These are phyloP conservation scores for Podarcis raffonei DNA, from an alignment of 2,113 vertebrate species.

Conservation along the genomic window DNA sequence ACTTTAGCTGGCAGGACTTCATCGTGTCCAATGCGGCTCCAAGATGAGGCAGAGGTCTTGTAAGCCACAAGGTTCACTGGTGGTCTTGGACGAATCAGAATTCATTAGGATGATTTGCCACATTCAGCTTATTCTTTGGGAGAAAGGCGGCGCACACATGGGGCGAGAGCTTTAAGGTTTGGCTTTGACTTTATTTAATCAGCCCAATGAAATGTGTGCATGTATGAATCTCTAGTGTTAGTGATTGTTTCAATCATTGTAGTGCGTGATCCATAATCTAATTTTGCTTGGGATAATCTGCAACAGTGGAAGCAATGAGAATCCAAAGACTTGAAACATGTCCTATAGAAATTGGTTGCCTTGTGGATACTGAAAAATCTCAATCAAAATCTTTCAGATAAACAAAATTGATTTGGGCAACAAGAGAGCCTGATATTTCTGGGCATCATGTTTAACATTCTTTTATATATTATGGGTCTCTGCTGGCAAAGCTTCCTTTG, in stretches of 20 bases:
- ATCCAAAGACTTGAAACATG: not conserved
- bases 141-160: too few species aligned
- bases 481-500: not conserved
- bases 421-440: not conserved
- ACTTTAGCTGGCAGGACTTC: not conserved
- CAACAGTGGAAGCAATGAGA: not conserved
- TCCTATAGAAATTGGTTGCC: not conserved
- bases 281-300: not conserved
- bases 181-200: not conserved
- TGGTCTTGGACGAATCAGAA: not conserved
- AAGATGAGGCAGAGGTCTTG: not conserved
- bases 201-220: not conserved
- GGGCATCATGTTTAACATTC: not conserved
- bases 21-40: not conserved
- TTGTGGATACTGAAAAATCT: not conserved
- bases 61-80: not conserved
- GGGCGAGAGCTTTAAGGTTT: not conserved
- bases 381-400: not conserved
- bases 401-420: not conserved
- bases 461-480: not conserved
- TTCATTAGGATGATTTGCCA: not conserved
- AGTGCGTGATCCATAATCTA: not conserved
- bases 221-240: not conserved
- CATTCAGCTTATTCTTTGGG: too few species aligned
- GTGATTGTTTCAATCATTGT: not conserved